Percentiles rank a stretch among this genome's conserved stretches.
These are phyloP conservation scores for Porites evermanni DNA, from an alignment of 92 coral and sea anemone species.

Conservation along the genomic window DNA sequence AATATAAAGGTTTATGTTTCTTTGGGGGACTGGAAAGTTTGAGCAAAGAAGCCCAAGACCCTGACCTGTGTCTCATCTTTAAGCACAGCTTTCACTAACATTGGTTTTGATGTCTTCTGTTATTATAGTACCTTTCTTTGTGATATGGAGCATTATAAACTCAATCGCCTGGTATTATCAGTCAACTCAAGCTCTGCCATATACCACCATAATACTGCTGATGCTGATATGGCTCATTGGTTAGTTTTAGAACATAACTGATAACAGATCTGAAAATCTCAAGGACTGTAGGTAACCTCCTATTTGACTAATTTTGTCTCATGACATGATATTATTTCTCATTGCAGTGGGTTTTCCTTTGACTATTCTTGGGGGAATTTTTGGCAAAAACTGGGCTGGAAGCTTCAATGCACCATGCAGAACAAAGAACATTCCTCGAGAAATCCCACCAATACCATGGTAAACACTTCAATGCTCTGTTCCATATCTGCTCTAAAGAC, in stretches of 20 bases:
- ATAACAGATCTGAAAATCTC: too few species aligned
- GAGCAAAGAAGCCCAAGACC: too few species aligned
- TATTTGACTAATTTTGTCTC: too few species aligned
- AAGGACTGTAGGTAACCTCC: too few species aligned
- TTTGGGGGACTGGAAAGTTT: too few species aligned
- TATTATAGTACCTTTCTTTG: slow-evolving; percentile 87
- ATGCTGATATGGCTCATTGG: slow-evolving; percentile 97
- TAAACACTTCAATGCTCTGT: slow-evolving; percentile 23
- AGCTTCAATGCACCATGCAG: slow-evolving; percentile 98
- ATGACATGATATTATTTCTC: neutral
- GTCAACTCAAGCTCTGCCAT: slow-evolving; percentile 97
- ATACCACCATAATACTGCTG: slow-evolving; percentile 92
- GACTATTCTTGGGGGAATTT: slow-evolving; percentile 97
- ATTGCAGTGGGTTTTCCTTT: slow-evolving; percentile 93
- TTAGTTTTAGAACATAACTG: slow-evolving; percentile 27
- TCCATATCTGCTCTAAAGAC: too few species aligned
- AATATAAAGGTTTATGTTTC: too few species aligned
- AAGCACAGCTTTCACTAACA: too few species aligned
- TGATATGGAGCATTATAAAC: slow-evolving; percentile 97
- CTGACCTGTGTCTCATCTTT: too few species aligned
- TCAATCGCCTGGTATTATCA: slow-evolving; percentile 98
- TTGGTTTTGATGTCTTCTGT: neutral
- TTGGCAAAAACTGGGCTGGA: slow-evolving; percentile 95
- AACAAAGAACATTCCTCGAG: slow-evolving; percentile 97
- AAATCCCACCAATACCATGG: slow-evolving; percentile 93